A percentile compares a stretch with the other conserved stretches of the same genome.
These are phyloP conservation scores for Thryonomys swinderianus DNA, from an alignment of 2,113 vertebrate genomes.

Conservation along the genomic window DNA sequence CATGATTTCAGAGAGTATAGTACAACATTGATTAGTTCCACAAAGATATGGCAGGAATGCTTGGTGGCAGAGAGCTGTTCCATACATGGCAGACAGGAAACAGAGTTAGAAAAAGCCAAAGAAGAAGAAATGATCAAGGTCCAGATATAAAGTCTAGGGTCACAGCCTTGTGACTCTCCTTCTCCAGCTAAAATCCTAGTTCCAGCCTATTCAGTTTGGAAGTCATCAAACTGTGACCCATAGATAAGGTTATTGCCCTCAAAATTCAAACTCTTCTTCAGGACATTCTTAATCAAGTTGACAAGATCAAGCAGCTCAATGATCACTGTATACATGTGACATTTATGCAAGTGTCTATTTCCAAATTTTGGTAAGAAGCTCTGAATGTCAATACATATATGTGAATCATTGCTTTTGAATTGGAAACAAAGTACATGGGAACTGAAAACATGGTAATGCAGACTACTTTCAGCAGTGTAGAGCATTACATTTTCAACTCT, in stretches of 20 bases:
- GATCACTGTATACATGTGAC: background rate
- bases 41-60: background rate
- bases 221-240: background rate
- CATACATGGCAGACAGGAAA: background rate
- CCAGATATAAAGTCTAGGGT: background rate
- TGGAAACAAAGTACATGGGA: constrained; percentile 46
- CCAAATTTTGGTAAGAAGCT: constrained; percentile 38
- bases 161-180: background rate
- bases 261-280: background rate
- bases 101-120: background rate
- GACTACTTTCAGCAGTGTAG: constrained; percentile 47
- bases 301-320: background rate
- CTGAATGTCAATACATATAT: background rate
- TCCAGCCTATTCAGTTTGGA: background rate
- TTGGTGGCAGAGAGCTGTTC: background rate
- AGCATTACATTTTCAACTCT: constrained; percentile 49
- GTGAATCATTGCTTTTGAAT: background rate
- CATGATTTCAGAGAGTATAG: background rate
- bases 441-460: background rate
- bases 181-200: background rate
- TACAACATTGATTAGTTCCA: background rate
- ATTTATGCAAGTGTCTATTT: background rate
- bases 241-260: background rate
- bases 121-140: background rate
- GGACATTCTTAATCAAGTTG: background rate